These are phyloP conservation scores for human (Homo sapiens) DNA, from an alignment of 2,113 vertebrate genomes.

Conservation along the genomic window GRCh38 chr3:71728001-71728500, in stretches of 20 bases:
- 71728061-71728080: background rate
- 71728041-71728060: background rate
- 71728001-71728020: constrained; percentile 56
- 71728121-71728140: background rate
- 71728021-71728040: background rate
- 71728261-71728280: background rate
- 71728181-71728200: constrained; percentile 14
- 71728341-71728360: background rate
- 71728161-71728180: background rate
- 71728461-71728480: constrained; percentile 71
- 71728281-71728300: background rate
- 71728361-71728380: background rate
- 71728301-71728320: background rate
- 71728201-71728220: background rate
- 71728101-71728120: background rate
- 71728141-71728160: background rate
- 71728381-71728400: background rate
- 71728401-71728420: background rate
- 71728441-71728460: constrained; percentile 63
- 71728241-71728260: background rate
- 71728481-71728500: constrained; percentile 67
- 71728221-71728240: background rate
- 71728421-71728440: background rate
- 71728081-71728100: background rate
- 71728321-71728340: background rate